A percentile compares a stretch with the other conserved stretches of the same genome.
Evolutionary conservation across 2,888 invertebrate genomes (phyloP).

Genomic region (Agrochola circellaris): DNA sequence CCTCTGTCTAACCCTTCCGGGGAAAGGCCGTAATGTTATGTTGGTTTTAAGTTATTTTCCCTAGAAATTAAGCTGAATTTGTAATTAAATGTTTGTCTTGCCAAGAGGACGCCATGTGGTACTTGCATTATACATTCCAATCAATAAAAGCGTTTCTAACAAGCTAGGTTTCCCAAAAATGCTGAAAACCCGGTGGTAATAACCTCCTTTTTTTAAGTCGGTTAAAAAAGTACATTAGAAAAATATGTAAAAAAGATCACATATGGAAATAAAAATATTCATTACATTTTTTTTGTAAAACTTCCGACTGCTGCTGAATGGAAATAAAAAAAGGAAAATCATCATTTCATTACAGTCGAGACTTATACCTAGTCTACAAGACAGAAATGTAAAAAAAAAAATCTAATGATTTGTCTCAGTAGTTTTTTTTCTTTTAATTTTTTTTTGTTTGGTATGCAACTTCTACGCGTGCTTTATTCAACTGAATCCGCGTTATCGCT

Average conservation of each 20-base stretch:
- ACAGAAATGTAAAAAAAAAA: background rate
- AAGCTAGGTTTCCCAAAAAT: background rate
- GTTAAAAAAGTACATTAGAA: background rate
- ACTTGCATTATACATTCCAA: background rate
- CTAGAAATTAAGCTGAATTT: background rate
- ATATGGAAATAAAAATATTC: background rate
- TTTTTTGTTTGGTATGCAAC: slow-evolving; percentile 12
- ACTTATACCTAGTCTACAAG: background rate
- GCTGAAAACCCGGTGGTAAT: no score
- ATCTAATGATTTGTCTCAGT: background rate
- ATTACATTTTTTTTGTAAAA: background rate
- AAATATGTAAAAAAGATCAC: background rate
- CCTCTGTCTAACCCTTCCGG: background rate
- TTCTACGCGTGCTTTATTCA: slow-evolving; percentile 4
- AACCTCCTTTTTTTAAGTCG: no score
- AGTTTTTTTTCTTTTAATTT: background rate
- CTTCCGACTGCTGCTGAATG: no score
- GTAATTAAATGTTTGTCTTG: no score
- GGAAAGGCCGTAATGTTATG: background rate
- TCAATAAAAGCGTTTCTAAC: background rate
- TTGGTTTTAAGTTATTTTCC: background rate
- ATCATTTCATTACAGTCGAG: background rate
- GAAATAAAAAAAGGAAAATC: background rate
- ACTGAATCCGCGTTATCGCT: slow-evolving; percentile 52
- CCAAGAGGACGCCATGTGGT: background rate